Evolutionary conservation across 2,888 invertebrate species (phyloP), one percentile per base, ranked within the genome.

Genomic region (Ferrisia virgata): DNA sequence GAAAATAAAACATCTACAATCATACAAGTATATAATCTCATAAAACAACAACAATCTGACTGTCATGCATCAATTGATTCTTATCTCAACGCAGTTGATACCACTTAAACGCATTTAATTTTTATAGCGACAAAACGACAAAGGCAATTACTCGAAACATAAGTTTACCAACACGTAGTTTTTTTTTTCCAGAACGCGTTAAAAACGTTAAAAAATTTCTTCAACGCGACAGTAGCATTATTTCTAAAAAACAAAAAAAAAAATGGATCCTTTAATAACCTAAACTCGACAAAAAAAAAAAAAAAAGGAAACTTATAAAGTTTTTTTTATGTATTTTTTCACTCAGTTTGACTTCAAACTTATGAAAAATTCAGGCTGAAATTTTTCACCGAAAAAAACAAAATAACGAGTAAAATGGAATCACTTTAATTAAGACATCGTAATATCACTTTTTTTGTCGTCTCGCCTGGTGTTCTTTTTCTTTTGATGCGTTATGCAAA

Each of bases 141-240:
- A 64, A 64, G 64, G 64, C 64, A 64, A 64, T 64, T 64, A 64
- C 64, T 64, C 64, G 64, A 64, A 64, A 28, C 64, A 64, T 64
- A 64, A n/a, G 28, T 64, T 64, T 64, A 58, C 58, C 47, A 47
- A 58, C 58, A 25, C 58, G 25, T 58, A 64, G 31, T 11, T 64
- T 64, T 64, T 25, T 58, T 58, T 43, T 43, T 47, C 11, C 18
- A 53, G 9, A 64, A 64, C 64, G 28, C 28, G 28, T 28, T 28
- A 64, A 64, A 64, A 28, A 13, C 15, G 64, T 28, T 64, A 28
- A 25, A 64, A 64, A 64, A 28, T 64, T 15, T 28, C 28, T 1
- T 64, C 28, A 3, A 58, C 22, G 25, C 58, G 58, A 28, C 53
- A 22, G 18, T 53, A 53, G 22, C 53, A 9, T 53, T 22, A 53